Evolutionary conservation across 2,113 vertebrate species (phyloP).

Genomic region (Gallinago paraguaiae): DNA sequence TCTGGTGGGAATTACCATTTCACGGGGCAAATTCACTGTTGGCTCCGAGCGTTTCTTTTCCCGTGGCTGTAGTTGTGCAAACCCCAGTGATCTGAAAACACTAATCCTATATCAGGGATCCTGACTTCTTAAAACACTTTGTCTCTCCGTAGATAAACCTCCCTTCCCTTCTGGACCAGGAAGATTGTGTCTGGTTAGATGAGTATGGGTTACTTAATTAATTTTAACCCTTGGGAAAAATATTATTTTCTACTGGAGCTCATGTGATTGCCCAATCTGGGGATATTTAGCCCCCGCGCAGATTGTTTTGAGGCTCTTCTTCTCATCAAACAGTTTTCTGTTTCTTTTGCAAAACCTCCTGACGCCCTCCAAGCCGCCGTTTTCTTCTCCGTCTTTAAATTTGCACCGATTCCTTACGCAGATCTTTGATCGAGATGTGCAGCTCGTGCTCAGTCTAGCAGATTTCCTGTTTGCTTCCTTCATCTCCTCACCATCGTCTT

Average conservation of each 20-base stretch:
- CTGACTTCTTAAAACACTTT: not conserved
- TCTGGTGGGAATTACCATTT: not conserved
- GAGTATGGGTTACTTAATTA: not conserved
- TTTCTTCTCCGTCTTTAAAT: not conserved
- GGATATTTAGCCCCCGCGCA: not conserved
- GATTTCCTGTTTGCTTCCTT: conserved; percentile 64
- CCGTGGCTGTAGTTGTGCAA: not conserved
- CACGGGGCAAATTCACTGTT: not conserved
- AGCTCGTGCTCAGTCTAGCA: conserved; percentile 32
- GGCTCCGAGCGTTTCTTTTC: not conserved
- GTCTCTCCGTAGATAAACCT: not conserved
- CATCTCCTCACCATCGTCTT: conserved; percentile 14
- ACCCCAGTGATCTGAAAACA: not conserved
- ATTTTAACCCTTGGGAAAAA: not conserved
- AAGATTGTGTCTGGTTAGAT: not conserved
- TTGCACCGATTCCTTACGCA: not conserved
- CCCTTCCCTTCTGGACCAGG: not conserved
- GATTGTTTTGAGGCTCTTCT: not conserved
- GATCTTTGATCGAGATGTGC: not conserved
- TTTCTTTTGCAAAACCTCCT: not conserved
- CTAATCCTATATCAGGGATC: not conserved
- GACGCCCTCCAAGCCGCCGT: rapidly evolving
- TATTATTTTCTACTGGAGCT: not conserved
- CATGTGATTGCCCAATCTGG: not conserved
- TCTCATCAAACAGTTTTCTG: not conserved